Conservation (phyloP, 2,888 invertebrate genomes). For the Hemicrepidius hirtus region DNA sequence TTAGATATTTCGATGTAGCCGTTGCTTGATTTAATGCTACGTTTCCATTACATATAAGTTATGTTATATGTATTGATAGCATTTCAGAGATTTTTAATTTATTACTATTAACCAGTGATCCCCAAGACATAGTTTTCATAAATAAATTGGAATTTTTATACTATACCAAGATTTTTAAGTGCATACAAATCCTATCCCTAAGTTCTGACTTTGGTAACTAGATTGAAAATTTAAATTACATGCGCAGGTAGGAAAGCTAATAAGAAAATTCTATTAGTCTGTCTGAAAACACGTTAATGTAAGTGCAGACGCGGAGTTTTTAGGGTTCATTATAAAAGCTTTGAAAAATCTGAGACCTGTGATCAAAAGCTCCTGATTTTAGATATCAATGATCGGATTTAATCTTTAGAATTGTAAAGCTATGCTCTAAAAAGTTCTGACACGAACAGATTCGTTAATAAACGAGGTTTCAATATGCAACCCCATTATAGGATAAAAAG, state of each 20-base stretch:
- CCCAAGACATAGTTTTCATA: no score
- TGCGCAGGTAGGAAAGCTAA: neutral
- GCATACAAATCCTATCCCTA: no score
- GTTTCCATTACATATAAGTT: slow-evolving; percentile 12
- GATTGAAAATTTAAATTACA: neutral
- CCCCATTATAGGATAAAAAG: no score
- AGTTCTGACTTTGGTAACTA: no score
- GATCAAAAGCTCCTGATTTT: slow-evolving; percentile 11
- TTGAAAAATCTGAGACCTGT: neutral
- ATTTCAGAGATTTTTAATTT: no score
- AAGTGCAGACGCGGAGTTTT: slow-evolving; percentile 2
- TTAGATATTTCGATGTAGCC: slow-evolving; percentile 16
- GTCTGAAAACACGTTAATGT: slow-evolving; percentile 7
- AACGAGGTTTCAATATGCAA: neutral
- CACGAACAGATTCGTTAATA: slow-evolving; percentile 14
- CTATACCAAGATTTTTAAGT: no score
- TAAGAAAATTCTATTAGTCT: neutral
- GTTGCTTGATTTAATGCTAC: slow-evolving; percentile 17
- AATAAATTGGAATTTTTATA: no score
- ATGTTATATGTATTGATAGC: neutral
- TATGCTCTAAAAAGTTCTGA: slow-evolving; percentile 2
- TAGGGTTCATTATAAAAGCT: slow-evolving; percentile 1
- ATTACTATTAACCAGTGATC: no score
- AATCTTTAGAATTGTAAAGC: neutral
- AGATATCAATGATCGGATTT: neutral